Percentiles rank a stretch among this genome's conserved stretches.
These are phyloP conservation scores for Myxocyprinus asiaticus DNA, from an alignment of 2,113 vertebrate species.

Conservation along the genomic window DNA sequence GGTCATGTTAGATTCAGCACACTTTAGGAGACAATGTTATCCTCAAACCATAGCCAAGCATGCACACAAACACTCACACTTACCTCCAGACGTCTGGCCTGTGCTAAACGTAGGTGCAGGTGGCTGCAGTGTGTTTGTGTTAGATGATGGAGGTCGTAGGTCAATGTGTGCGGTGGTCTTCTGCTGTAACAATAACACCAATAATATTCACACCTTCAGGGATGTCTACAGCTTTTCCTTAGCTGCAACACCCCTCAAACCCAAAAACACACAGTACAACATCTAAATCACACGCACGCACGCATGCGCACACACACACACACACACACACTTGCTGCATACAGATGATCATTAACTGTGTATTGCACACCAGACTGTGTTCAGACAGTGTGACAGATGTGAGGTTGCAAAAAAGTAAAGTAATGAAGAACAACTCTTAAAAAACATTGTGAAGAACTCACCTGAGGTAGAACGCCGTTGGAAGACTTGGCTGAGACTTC, in stretches of 20 bases:
- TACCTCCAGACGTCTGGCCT: constrained; percentile 62
- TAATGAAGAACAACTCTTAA: neutral
- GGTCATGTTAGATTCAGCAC: too few relatives aligned
- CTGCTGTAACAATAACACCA: constrained; percentile 53
- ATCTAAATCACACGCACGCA: neutral
- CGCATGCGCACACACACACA: neutral
- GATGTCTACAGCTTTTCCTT: neutral
- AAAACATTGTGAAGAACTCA: constrained; percentile 31
- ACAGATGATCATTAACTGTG: neutral
- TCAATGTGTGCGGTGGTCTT: constrained; percentile 64
- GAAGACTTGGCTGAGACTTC: constrained; percentile 64
- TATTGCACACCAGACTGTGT: constrained; percentile 6
- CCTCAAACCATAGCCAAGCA: neutral
- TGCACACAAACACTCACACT: constrained; percentile 42
- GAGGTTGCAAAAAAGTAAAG: neutral
- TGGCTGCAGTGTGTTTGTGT: constrained; percentile 68
- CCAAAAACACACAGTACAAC: neutral
- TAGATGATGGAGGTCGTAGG: constrained; percentile 60
- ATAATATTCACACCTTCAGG: neutral
- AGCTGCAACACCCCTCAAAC: neutral
- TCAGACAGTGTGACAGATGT: neutral
- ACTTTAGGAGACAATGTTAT: too few relatives aligned
- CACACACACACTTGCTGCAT: constrained; percentile 16
- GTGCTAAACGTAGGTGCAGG: constrained; percentile 49
- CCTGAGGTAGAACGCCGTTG: constrained; percentile 77